Evolutionary conservation across 2,113 vertebrate genomes (phyloP), one percentile per base, ranked within the genome.

Genomic region (Gadus chalcogrammus): DNA sequence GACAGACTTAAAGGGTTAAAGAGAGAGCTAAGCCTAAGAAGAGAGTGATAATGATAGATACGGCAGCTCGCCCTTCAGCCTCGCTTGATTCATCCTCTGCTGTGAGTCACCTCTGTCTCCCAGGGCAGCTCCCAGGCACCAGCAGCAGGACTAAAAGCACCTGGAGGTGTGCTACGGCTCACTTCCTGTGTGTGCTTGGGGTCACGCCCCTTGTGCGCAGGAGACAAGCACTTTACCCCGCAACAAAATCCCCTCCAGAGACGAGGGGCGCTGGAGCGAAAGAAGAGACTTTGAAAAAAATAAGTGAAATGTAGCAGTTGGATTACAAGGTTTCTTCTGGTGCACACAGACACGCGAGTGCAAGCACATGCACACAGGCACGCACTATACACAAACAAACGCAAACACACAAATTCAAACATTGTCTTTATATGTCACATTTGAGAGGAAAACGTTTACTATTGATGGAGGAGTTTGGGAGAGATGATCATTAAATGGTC

Each of bases 241-340:
- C 87, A 89, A 88, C 84, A 77, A 83, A 82, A 87, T 81, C 83
- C 84, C 87, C 90, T 77, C 79, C 61, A 61, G 27, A 67, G 67
- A n/a, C 15, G 15, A 7, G n/a, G 55, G n/a, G 55, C 15, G 55
- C 3, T 1, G n/a, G 79, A 78, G 76, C 18, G 71, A 80, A 28
- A 78, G 60, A 61, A 38, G 27, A 64, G 28, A 64, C 15, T 48
- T 35, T 35, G 31, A 35, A 35, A 35, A 35, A 15, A 22, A 22
- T 24, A 72, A 65, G 64, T 73, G 82, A 65, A 18, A 78, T 72
- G 15, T 74, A 79, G 77, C 82, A 83, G 80, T 84, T 81, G 85
- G 80, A 89, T 74, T 73, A 68, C 58, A 68, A 48, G 15, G 55
- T 58, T 16, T n/a, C 5, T 58, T 48, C 42, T 13, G 9, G 42